These are phyloP conservation scores for Tragulus kanchil DNA, from an alignment of 2,113 vertebrate genomes.

Conservation along the genomic window DNA sequence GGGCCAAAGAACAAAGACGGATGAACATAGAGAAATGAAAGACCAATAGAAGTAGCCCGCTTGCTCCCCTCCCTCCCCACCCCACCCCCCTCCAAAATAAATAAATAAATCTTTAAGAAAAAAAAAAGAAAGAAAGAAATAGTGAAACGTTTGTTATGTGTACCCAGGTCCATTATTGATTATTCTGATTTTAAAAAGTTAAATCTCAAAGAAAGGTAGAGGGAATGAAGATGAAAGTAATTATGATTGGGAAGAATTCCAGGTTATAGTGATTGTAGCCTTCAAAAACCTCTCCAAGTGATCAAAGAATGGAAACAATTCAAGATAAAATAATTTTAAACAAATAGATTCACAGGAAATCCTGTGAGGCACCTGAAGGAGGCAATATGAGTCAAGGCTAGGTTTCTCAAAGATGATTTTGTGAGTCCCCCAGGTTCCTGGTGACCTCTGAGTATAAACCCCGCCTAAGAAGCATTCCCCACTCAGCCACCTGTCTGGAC, in stretches of 20 bases:
- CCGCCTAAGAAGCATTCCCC: background rate
- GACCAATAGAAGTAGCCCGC: no score
- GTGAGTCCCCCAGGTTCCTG: background rate
- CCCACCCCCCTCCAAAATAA: no score
- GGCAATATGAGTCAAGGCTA: background rate
- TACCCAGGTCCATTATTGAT: background rate
- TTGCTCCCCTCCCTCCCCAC: no score
- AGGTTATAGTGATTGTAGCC: background rate
- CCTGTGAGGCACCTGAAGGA: background rate
- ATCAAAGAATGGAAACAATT: background rate
- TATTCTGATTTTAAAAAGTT: background rate
- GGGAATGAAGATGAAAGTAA: background rate
- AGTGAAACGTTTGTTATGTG: background rate
- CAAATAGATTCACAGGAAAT: background rate
- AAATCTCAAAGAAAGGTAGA: background rate
- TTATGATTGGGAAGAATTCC: background rate
- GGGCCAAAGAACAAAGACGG: no score
- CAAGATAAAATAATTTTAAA: background rate
- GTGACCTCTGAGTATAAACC: background rate
- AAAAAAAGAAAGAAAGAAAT: background rate
- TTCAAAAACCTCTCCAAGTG: background rate
- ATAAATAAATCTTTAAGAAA: no score
- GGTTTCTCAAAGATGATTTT: background rate
- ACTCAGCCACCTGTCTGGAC: background rate
- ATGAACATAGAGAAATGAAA: no score